Evolutionary conservation across 1,140 invertebrate genomes (phyloP).

Genomic region (Musca domestica): DNA sequence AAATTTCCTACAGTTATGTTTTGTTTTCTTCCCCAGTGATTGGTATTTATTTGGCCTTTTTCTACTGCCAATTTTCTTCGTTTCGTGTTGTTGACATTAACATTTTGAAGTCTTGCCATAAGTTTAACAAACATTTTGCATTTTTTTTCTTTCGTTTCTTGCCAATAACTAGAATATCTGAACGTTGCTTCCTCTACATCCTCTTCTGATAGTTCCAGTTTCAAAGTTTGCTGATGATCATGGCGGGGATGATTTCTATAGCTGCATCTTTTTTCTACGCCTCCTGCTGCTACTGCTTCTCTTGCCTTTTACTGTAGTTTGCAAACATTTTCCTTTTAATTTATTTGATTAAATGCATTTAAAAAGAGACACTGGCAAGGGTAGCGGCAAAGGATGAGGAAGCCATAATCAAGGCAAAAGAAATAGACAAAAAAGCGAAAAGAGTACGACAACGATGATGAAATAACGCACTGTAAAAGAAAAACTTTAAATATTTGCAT

Average conservation of each 20-base stretch:
- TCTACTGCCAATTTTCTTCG: background rate
- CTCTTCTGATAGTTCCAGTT: background rate
- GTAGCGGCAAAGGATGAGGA: background rate
- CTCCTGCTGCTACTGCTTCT: background rate
- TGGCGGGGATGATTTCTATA: too few relatives aligned
- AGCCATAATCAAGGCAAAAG: background rate
- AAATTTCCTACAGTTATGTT: background rate
- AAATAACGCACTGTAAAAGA: too few relatives aligned
- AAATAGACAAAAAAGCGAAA: too few relatives aligned
- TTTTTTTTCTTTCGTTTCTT: too few relatives aligned
- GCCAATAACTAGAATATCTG: too few relatives aligned
- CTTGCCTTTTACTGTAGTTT: background rate
- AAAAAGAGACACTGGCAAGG: background rate
- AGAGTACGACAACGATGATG: too few relatives aligned
- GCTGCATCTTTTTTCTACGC: background rate
- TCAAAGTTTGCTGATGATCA: background rate
- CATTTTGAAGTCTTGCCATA: background rate
- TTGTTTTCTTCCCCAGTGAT: background rate
- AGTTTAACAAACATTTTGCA: slow-evolving; percentile 5
- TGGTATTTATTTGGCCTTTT: background rate
- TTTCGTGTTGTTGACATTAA: slow-evolving; percentile 11
- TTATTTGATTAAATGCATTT: slow-evolving; percentile 21
- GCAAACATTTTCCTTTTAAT: slow-evolving; percentile 2
- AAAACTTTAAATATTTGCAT: slow-evolving; percentile 11
- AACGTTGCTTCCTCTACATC: background rate